phyloP scores from a whole-genome alignment of 2,113 vertebrate genomes.

The Cisticola juncidis region DNA sequence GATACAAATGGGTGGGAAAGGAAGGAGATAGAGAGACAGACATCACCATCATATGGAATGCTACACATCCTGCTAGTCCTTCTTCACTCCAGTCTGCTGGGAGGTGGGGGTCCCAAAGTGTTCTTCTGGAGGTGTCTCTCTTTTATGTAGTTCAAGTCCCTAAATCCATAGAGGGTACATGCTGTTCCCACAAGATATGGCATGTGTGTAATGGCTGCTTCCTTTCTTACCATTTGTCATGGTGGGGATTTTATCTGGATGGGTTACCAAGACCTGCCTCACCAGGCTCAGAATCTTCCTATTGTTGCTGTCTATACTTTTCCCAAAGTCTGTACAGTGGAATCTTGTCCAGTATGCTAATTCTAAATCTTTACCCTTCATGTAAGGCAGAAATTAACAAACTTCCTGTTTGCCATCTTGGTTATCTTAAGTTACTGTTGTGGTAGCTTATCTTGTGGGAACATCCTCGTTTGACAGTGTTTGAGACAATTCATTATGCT shows the following conservation, averaged over 20 bases:
- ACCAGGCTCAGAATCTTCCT: neutral
- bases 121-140: neutral
- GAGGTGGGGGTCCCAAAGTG: neutral
- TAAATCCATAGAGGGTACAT: too few species aligned
- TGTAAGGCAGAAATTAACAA: neutral
- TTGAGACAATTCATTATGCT: neutral
- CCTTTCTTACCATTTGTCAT: neutral
- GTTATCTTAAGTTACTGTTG: neutral
- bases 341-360: neutral
- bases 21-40: too few species aligned
- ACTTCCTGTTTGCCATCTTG: neutral
- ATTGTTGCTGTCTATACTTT: neutral
- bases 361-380: neutral
- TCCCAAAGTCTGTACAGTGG: neutral
- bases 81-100: fast-evolving
- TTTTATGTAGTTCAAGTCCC: neutral
- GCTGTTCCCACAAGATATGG: neutral
- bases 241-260: neutral
- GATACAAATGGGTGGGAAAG: neutral
- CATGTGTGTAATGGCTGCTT: neutral
- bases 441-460: neutral
- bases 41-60: neutral
- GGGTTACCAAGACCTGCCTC: neutral
- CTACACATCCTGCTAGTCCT: neutral
- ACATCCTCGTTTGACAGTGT: neutral